phyloP scores from a whole-genome alignment of 2,888 invertebrate species.

The Galerucella calmariensis region DNA sequence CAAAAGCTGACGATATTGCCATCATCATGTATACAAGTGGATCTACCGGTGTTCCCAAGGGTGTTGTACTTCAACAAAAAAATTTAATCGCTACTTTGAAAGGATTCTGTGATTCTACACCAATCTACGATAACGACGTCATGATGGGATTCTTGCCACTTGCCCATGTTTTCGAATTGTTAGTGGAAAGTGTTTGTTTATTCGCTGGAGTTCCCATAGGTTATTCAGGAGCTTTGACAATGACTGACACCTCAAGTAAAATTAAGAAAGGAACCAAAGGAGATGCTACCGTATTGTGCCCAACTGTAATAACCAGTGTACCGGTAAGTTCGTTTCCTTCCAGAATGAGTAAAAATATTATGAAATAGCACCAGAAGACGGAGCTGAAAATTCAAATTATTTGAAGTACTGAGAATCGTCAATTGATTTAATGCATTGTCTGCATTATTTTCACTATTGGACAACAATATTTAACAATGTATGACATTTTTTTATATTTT shows the following conservation, averaged over 20 bases:
- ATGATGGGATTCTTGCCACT: constrained; percentile 96
- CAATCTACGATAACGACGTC: constrained; percentile 78
- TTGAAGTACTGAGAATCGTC: too few species aligned
- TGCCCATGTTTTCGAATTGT: constrained; percentile 96
- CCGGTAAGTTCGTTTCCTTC: constrained; percentile 74
- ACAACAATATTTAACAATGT: too few species aligned
- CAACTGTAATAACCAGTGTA: constrained; percentile 96
- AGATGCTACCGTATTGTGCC: constrained; percentile 89
- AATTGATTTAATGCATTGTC: too few species aligned
- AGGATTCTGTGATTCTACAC: constrained; percentile 82
- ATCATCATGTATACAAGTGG: constrained; percentile 99
- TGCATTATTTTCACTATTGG: too few species aligned
- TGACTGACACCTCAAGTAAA: constrained; percentile 93
- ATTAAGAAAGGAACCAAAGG: constrained; percentile 95
- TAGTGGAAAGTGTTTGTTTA: constrained; percentile 89
- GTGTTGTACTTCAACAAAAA: constrained; percentile 83
- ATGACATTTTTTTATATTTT: too few species aligned
- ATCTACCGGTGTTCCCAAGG: constrained; percentile 95
- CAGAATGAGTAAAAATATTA: too few species aligned
- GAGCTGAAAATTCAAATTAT: not conserved
- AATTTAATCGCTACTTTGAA: constrained; percentile 85
- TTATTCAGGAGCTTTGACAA: constrained; percentile 94
- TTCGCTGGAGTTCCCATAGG: constrained; percentile 92
- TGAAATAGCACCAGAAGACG: not conserved
- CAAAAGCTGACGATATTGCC: constrained; percentile 82